Evolutionary conservation across 2,797 vertebrate species (phyloP).

Genomic region (Nasua narica): DNA sequence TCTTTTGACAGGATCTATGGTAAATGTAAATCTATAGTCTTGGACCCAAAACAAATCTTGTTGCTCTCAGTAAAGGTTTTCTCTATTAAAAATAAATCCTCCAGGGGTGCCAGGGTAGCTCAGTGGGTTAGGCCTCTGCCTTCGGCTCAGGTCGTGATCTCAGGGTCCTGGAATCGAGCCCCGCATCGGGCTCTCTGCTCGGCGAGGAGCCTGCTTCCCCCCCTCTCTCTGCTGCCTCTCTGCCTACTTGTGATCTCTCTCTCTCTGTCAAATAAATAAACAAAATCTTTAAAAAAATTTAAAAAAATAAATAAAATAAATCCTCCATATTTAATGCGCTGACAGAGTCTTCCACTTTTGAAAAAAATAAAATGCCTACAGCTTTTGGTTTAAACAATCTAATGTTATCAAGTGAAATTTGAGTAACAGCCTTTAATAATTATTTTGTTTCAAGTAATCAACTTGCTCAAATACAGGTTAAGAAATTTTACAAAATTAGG

Average conservation of each 20-base stretch:
- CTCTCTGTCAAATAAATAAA: no score
- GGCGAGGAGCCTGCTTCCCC: no score
- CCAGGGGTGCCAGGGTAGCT: no score
- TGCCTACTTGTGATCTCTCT: no score
- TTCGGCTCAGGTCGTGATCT: no score
- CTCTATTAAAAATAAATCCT: conserved; percentile 36
- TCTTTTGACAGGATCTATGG: neutral
- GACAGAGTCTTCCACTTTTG: neutral
- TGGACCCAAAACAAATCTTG: neutral
- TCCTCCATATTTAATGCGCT: conserved; percentile 1
- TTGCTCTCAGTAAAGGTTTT: neutral
- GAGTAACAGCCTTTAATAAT: conserved; percentile 27
- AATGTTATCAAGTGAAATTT: conserved; percentile 10
- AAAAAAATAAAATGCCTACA: conserved; percentile 3
- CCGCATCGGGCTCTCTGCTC: no score
- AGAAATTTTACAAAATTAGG: conserved; percentile 5
- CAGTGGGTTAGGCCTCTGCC: no score
- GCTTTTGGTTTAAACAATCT: neutral
- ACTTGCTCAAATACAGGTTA: neutral
- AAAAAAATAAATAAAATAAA: no score
- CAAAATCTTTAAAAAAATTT: no score
- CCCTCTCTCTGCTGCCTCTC: no score
- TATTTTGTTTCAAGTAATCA: conserved; percentile 19
- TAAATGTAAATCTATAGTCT: conserved; percentile 9
- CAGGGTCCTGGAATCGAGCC: no score